Evolutionary conservation across 2,888 invertebrate species (phyloP), one percentile per base, ranked within the genome.

Genomic region (Tenthredo livida): DNA sequence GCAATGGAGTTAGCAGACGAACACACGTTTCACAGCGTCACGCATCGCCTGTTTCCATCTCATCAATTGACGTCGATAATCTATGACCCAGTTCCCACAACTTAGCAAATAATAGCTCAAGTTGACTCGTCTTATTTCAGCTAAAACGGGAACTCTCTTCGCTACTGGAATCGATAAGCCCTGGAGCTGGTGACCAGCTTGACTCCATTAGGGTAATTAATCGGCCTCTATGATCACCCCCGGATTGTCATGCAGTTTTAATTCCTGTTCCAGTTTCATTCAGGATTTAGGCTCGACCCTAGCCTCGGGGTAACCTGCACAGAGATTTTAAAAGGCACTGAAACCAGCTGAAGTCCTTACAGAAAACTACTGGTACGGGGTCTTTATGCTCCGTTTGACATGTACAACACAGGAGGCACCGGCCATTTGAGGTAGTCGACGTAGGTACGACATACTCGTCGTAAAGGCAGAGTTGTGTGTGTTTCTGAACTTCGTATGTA

Each of bases 11-110:
- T 15, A 9, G 10, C 29, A 65, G 5, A 29, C 25, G 43, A 6
- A 75, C 50, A 2, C 33, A 33, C 58, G 43, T 80, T 80, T 50
- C 21, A 80, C 25, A 15, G 9, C 40, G 58, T 61, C 61, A 80
- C 61, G 80, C 80, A 80, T 61, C 80, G 80, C 1, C 10, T 33
- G n/a, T 21, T 43, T 21, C 21, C 12, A 40, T 72, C 72, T 10
- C 9, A 17, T 72, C 12, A 43, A 72, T 37, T 50, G 29, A 43
- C 21, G 58, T 61, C 37, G 80, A 80, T 61, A 80, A 80, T 61
- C 61, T 80, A 58, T 54, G 78, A 80, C 80, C 80, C 61, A 80
- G 21, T 80, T 80, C 80, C 61, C 80, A 80, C 25, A 61, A 61
- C 4, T 61, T 7, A 25, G 9, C 10, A 17, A 54, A 54, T 6